phyloP scores from a whole-genome alignment of 2,113 vertebrate species.

The Brienomyrus brachyistius region DNA sequence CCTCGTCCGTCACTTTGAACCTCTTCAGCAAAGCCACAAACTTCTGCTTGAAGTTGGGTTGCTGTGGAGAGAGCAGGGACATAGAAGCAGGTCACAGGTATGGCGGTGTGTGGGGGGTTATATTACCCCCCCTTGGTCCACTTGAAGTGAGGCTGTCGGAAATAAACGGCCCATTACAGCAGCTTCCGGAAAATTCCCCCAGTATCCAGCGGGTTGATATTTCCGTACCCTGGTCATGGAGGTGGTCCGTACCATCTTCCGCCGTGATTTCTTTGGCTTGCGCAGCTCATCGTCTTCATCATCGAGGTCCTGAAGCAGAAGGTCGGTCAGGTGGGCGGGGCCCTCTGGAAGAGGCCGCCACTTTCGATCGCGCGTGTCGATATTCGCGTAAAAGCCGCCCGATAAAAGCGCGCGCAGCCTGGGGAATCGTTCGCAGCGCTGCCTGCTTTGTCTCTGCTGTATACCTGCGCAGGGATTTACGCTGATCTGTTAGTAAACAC shows the following conservation, averaged over 20 bases:
- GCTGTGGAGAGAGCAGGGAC: conserved; percentile 38
- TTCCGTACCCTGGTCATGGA: conserved; percentile 65
- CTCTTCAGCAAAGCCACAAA: conserved; percentile 69
- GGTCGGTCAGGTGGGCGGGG: background rate
- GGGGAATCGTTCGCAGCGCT: background rate
- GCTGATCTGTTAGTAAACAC: background rate
- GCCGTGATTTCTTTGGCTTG: conserved; percentile 64
- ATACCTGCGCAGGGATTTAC: background rate
- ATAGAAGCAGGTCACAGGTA: background rate
- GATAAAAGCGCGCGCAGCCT: background rate
- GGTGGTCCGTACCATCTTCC: conserved; percentile 65
- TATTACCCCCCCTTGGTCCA: no score
- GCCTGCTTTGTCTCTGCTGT: background rate
- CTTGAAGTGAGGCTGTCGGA: background rate
- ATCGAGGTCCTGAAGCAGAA: conserved; percentile 59
- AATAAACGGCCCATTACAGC: background rate
- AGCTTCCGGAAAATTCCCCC: background rate
- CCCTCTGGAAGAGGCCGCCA: background rate
- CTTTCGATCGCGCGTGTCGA: background rate
- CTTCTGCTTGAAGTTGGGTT: conserved; percentile 74
- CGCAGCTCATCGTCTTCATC: conserved; percentile 70
- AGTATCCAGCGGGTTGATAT: background rate
- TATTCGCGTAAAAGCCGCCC: background rate
- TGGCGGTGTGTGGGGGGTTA: background rate
- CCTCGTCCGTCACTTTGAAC: conserved; percentile 73